A percentile compares a stretch with the other conserved stretches of the same genome.
Conservation (phyloP, 2,888 invertebrate species). For the Hypomecis atomaria region DNA sequence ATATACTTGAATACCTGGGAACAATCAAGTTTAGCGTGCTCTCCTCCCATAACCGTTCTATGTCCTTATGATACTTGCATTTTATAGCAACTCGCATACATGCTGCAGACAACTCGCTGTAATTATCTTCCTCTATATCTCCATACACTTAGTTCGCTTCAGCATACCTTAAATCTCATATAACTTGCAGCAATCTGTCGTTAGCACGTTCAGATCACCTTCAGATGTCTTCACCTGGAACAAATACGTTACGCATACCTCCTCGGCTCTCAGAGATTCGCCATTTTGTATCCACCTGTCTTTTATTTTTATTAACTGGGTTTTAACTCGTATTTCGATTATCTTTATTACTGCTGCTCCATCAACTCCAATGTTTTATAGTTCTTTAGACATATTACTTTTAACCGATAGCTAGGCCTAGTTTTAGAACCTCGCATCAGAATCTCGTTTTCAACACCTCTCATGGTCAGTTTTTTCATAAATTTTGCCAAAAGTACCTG, state of each 20-base stretch:
- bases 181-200: neutral
- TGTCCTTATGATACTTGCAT: neutral
- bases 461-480: neutral
- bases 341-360: too few relatives aligned
- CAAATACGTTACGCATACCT: slow-evolving; percentile 11
- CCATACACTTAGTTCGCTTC: neutral
- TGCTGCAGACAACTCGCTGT: neutral
- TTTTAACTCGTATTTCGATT: too few relatives aligned
- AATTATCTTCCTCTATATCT: neutral
- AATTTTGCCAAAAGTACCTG: neutral
- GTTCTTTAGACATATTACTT: neutral
- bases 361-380: too few relatives aligned
- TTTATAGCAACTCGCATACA: neutral
- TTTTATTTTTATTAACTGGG: too few relatives aligned
- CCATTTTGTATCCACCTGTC: neutral
- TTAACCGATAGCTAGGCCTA: too few relatives aligned
- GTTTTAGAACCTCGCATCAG: neutral
- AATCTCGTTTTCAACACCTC: neutral
- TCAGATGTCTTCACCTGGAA: slow-evolving; percentile 4
- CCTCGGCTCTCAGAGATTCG: neutral
- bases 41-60: neutral
- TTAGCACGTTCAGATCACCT: neutral
- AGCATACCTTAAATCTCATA: neutral
- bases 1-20: slow-evolving; percentile 2
- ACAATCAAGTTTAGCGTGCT: slow-evolving; percentile 3